Evolutionary conservation across 2,888 invertebrate genomes (phyloP), one percentile per base, ranked within the genome.

Genomic region (Drosophila cognata): DNA sequence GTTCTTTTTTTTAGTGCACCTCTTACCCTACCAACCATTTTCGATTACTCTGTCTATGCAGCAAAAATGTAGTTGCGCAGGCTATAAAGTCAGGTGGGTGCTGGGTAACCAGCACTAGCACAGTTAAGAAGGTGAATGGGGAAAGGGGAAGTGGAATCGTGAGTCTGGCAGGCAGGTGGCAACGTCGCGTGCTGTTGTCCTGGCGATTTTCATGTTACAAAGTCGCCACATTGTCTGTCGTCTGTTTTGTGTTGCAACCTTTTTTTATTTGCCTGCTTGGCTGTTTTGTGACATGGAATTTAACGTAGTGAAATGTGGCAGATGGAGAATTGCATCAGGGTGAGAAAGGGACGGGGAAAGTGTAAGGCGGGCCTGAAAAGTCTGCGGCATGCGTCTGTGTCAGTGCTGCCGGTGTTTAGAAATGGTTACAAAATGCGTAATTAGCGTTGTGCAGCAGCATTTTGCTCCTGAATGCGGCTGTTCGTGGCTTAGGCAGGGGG

Each of bases 131-230:
- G 28, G 13, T 46, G 4, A 52, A 29, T 3, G 29, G 11, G 21
- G 18, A 7, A 13, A n/a, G 18, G 25, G 50, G 25, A 16, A 1
- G 5, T 6, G 57, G 57, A 10, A 6, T 1, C 10, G 10, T 53
- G 55, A 21, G 67, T 50, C 64, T 69, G 52, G 59, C 68, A 43
- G 69, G 58, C 77, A 81, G 77, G 81, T 81, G 77, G 77, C 77
- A 78, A 50, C 56, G 78, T 73, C 79, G 79, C 79, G 78, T 79
- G 82, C 77, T 74, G 84, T 84, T 84, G 80, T 82, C 84, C 80
- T 89, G 84, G 90, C 82, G 88, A 84, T 84, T 89, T 84, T 88
- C 89, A 79, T 87, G 89, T 74, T 87, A 89, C 84, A 89, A 84
- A 84, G 84, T 87, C 85, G 78, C 87, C 78, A 81, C 82, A 82